Evolutionary conservation across 2,113 vertebrate genomes (phyloP).

Genomic region (Trochalopteron elliotii): DNA sequence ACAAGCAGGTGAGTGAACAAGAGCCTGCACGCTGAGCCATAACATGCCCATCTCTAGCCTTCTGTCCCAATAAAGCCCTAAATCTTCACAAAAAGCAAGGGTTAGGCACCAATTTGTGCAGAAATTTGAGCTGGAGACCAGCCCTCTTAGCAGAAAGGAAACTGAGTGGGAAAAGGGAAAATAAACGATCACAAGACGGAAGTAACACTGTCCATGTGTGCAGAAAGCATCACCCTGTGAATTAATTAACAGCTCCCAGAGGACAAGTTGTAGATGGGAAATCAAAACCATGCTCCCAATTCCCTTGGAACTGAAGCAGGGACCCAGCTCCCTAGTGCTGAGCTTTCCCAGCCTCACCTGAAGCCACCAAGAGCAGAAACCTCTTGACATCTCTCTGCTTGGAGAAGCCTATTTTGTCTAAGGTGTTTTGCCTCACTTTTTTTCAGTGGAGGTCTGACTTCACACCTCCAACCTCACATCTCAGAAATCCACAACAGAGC

Average conservation of each 20-base stretch:
- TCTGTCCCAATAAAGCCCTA: not conserved
- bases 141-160: not conserved
- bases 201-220: not conserved
- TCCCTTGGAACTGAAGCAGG: not conserved
- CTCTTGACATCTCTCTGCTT: not conserved
- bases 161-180: not conserved
- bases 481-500: not conserved
- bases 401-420: not conserved
- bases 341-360: not conserved
- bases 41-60: not conserved
- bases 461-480: not conserved
- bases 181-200: rapidly evolving
- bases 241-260: not conserved
- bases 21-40: not conserved
- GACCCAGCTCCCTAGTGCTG: not conserved
- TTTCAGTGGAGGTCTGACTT: not conserved
- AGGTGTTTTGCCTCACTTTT: not conserved
- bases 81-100: not conserved
- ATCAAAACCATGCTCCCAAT: not conserved
- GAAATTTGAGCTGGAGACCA: not conserved
- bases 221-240: not conserved
- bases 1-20: not conserved
- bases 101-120: not conserved
- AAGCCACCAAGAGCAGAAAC: not conserved
- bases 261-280: not conserved